phyloP scores from a whole-genome alignment of 2,797 vertebrate genomes.

The Betta splendens region DNA sequence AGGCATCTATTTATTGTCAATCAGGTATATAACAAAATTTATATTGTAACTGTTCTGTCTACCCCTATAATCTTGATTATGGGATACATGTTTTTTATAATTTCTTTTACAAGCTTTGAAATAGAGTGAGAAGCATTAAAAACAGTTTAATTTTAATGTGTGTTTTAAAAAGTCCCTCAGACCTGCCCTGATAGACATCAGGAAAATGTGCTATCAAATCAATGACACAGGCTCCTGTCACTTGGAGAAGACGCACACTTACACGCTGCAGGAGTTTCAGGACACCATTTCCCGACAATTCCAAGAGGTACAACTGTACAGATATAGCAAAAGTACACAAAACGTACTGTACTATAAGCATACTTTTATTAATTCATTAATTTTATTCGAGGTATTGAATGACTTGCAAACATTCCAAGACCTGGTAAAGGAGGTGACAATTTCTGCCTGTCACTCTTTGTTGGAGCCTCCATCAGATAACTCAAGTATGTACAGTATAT shows the following conservation, averaged over 20 bases:
- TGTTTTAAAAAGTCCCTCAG: slow-evolving; percentile 74
- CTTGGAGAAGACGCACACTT: slow-evolving; percentile 78
- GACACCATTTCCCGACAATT: slow-evolving; percentile 73
- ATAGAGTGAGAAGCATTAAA: neutral
- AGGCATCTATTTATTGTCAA: slow-evolving; percentile 81
- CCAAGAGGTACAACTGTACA: slow-evolving; percentile 71
- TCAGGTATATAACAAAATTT: slow-evolving; percentile 72
- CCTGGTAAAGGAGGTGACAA: slow-evolving; percentile 82
- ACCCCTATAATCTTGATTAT: slow-evolving; percentile 4
- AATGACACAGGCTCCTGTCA: slow-evolving; percentile 79
- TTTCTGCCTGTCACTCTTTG: slow-evolving; percentile 78
- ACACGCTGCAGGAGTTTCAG: slow-evolving; percentile 84
- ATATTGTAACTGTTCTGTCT: neutral
- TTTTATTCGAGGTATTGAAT: slow-evolving; percentile 71
- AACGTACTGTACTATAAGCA: neutral
- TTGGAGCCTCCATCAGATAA: slow-evolving; percentile 70
- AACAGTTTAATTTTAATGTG: neutral
- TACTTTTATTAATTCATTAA: slow-evolving; percentile 1
- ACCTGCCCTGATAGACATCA: slow-evolving; percentile 85
- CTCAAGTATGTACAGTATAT: slow-evolving; percentile 19
- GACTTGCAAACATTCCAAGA: slow-evolving; percentile 81
- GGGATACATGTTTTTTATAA: neutral
- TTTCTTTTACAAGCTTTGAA: neutral
- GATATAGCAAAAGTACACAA: neutral
- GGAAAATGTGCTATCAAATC: slow-evolving; percentile 84